phyloP scores from a whole-genome alignment of 2,888 invertebrate species.

The Cheilosia soror region DNA sequence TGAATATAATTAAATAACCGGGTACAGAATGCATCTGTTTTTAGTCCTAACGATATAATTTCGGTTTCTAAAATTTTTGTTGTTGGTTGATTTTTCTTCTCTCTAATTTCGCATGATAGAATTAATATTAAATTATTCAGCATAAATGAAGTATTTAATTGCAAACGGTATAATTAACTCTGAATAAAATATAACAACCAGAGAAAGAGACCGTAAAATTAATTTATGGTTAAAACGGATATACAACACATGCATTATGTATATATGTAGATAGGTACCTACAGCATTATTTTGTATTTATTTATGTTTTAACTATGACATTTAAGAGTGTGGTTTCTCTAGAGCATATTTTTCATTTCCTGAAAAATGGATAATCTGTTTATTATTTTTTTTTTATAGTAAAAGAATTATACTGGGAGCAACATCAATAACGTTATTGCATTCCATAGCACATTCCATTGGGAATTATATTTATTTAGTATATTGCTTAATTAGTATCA shows the following conservation, averaged over 20 bases:
- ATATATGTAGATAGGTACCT: background rate
- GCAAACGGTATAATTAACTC: constrained; percentile 72
- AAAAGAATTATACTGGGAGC: background rate
- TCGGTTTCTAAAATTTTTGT: background rate
- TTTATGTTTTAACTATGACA: constrained; percentile 39
- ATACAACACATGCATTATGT: background rate
- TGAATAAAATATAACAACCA: constrained; percentile 60
- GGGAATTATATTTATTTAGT: constrained; percentile 7
- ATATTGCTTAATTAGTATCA: constrained; percentile 37
- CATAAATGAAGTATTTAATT: constrained; percentile 73
- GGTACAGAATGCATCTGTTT: constrained; percentile 58
- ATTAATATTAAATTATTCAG: constrained; percentile 74
- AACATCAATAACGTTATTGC: background rate
- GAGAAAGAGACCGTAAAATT: constrained; percentile 46
- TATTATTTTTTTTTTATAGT: background rate
- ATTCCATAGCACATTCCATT: background rate
- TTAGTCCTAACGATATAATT: constrained; percentile 48
- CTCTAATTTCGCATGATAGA: constrained; percentile 53
- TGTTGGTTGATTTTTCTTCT: constrained; percentile 27
- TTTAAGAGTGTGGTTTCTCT: constrained; percentile 55
- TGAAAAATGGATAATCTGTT: background rate
- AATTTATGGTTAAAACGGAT: constrained; percentile 57
- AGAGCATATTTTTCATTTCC: constrained; percentile 37
- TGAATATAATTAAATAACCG: constrained; percentile 51
- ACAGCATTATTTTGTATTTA: background rate